phyloP scores from a whole-genome alignment of 2,113 vertebrate genomes.

The Xiphophorus couchianus region DNA sequence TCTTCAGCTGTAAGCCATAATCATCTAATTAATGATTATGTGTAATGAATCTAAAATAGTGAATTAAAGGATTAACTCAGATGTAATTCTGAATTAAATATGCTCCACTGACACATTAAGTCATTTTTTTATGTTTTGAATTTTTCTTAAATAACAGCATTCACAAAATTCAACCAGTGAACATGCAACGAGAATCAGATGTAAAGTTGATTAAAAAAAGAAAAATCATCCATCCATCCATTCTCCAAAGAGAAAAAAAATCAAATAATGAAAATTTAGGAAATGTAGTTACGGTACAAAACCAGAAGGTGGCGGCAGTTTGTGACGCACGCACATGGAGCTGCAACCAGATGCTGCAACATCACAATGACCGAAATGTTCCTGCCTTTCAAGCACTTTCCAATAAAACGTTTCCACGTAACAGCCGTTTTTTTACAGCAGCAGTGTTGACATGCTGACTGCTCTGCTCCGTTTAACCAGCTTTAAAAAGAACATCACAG shows the following conservation, averaged over 20 bases:
- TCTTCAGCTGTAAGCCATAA: neutral
- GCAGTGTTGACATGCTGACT: neutral
- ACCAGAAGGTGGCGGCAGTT: constrained; percentile 65
- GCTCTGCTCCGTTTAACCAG: neutral
- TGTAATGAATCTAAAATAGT: neutral
- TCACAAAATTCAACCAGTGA: constrained; percentile 46
- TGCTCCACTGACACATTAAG: constrained; percentile 7
- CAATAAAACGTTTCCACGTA: neutral
- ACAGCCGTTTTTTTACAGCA: neutral
- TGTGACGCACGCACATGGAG: constrained; percentile 27
- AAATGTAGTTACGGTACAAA: constrained; percentile 52
- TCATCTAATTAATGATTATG: no score
- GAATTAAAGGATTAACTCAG: neutral
- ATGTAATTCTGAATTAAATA: neutral
- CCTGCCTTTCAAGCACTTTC: neutral
- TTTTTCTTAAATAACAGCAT: constrained; percentile 45
- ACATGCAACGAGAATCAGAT: constrained; percentile 54
- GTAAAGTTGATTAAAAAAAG: constrained; percentile 51
- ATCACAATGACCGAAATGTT: neutral
- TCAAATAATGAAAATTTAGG: neutral
- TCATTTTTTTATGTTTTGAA: constrained; percentile 51
- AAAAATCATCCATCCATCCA: neutral
- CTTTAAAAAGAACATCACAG: constrained; percentile 54
- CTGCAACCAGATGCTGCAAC: neutral
- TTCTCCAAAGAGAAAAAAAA: neutral